These are phyloP conservation scores for Morus bassanus DNA, from an alignment of 2,797 vertebrate genomes.

Conservation along the genomic window DNA sequence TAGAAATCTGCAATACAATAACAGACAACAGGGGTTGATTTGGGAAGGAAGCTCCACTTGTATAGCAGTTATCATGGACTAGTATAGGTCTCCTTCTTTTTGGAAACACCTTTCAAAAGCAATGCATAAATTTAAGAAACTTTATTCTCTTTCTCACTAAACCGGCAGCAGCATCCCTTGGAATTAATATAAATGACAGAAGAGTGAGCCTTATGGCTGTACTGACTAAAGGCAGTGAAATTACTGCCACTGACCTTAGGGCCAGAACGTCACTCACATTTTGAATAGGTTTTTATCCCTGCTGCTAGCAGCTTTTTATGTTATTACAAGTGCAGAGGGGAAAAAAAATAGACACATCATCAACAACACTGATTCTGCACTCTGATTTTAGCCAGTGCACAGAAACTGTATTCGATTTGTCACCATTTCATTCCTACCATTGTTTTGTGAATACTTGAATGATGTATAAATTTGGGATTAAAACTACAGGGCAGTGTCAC, in stretches of 20 bases:
- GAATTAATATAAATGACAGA: neutral
- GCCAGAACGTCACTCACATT: neutral
- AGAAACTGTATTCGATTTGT: neutral
- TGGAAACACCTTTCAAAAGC: neutral
- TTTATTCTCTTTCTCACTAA: neutral
- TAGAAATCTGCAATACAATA: slow-evolving; percentile 82
- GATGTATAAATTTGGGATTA: neutral
- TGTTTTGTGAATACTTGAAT: neutral
- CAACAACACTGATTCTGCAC: neutral
- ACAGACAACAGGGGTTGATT: neutral
- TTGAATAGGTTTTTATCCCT: neutral
- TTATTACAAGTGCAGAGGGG: neutral
- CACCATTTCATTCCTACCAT: neutral
- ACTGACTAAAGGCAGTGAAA: neutral
- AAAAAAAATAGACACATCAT: neutral
- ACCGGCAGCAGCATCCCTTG: neutral
- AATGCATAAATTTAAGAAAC: neutral
- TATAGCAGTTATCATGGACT: neutral
- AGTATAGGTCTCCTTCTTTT: neutral
- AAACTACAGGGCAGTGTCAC: neutral
- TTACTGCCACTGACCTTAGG: neutral
- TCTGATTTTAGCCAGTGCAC: neutral
- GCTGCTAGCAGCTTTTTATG: neutral
- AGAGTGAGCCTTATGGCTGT: neutral
- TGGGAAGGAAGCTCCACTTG: neutral